Evolutionary conservation across 2,113 vertebrate genomes (phyloP).

Genomic region (Mustelus asterias): DNA sequence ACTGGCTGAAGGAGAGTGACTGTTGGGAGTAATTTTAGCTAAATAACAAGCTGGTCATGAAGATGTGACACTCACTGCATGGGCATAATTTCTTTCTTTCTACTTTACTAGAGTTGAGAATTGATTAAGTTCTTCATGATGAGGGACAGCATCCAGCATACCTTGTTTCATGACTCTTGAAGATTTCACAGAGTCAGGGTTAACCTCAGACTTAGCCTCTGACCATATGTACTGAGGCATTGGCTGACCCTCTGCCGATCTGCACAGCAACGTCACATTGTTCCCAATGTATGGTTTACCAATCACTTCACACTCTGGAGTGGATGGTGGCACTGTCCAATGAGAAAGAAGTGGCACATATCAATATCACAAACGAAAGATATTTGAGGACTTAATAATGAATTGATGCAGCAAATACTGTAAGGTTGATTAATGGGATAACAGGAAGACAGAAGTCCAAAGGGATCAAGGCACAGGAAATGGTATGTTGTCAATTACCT

Average conservation of each 20-base stretch:
- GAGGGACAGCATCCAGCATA: slow-evolving; percentile 39
- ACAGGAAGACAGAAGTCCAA: not conserved
- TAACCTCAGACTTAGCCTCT: slow-evolving; percentile 39
- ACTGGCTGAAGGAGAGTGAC: too few species aligned
- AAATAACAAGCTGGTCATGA: not conserved
- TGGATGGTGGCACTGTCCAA: slow-evolving; percentile 55
- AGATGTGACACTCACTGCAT: not conserved
- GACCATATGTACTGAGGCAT: slow-evolving; percentile 57
- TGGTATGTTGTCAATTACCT: not conserved
- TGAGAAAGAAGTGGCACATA: not conserved
- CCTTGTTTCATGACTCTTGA: slow-evolving; percentile 54
- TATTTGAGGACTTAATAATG: not conserved
- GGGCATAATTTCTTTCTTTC: not conserved
- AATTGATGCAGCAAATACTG: not conserved
- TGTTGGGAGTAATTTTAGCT: not conserved
- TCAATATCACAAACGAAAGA: not conserved
- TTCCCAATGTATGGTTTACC: slow-evolving; percentile 47
- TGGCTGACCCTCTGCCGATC: slow-evolving; percentile 51
- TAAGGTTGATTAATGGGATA: not conserved
- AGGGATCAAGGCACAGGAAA: not conserved
- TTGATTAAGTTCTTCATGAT: not conserved
- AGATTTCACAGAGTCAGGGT: slow-evolving; percentile 41
- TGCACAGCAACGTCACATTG: slow-evolving; percentile 53
- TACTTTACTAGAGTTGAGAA: not conserved
- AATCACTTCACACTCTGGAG: slow-evolving; percentile 49